phyloP scores from a whole-genome alignment of 1,140 invertebrate genomes.

The Brachionus rubens region DNA sequence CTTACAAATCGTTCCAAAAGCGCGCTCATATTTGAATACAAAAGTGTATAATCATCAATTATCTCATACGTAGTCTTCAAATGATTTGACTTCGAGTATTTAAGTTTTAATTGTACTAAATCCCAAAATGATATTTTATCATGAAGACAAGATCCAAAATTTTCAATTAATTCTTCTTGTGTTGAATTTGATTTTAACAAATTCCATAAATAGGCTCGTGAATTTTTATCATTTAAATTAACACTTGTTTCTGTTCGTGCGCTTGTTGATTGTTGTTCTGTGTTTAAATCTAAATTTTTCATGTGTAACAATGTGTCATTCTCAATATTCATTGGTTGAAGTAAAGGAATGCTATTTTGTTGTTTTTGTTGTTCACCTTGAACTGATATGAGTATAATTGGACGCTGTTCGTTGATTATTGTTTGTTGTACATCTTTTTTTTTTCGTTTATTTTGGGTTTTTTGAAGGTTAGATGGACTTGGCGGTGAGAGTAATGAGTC shows the following conservation, averaged over 20 bases:
- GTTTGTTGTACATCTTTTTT: not conserved
- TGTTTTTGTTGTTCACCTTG: not conserved
- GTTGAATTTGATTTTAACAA: not conserved
- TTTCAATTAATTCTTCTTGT: constrained; percentile 20
- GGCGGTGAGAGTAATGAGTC: constrained; percentile 1
- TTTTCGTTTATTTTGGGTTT: constrained; percentile 31
- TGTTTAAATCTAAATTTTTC: constrained; percentile 25
- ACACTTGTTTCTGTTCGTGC: not conserved
- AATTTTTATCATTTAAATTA: constrained; percentile 2
- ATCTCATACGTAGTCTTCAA: constrained; percentile 38
- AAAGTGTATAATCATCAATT: constrained; percentile 31
- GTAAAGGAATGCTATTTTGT: not conserved
- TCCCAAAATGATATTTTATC: constrained; percentile 45
- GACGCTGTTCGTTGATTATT: not conserved
- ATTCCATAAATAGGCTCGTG: constrained; percentile 31
- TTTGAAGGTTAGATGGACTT: not conserved
- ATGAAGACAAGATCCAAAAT: constrained; percentile 28
- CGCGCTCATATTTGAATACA: constrained; percentile 41
- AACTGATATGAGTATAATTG: not conserved
- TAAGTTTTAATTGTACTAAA: constrained; percentile 33
- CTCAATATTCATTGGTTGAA: not conserved
- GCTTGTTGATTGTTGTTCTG: not conserved
- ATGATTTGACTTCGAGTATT: constrained; percentile 19
- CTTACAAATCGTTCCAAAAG: constrained; percentile 11
- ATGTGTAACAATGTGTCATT: constrained; percentile 28